phyloP scores from a whole-genome alignment of 2,888 invertebrate species.

The Apomyelois bistriatella region DNA sequence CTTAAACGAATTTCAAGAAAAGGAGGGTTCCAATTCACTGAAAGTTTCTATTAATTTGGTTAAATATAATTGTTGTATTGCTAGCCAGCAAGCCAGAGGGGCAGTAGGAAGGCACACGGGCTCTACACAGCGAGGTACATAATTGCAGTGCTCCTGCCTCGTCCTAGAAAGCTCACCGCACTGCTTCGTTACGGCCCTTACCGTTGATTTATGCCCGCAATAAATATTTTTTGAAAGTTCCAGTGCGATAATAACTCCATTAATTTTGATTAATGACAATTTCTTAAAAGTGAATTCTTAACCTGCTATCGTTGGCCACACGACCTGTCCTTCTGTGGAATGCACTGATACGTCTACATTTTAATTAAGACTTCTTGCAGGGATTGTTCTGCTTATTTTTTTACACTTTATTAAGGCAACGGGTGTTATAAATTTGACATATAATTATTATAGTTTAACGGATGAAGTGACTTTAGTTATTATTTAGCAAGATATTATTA shows the following conservation, averaged over 20 bases:
- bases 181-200: constrained; percentile 74
- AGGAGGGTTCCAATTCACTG: too few species aligned
- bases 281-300: constrained; percentile 75
- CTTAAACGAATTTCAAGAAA: too few species aligned
- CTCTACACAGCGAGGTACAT: constrained; percentile 19
- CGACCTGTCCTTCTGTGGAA: constrained; percentile 52
- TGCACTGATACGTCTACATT: constrained; percentile 54
- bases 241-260: constrained; percentile 79
- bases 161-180: constrained; percentile 71
- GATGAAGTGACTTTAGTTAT: too few species aligned
- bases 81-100: neutral
- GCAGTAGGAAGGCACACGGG: neutral
- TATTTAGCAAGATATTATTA: too few species aligned
- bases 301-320: constrained; percentile 40
- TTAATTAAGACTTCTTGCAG: constrained; percentile 64
- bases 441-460: too few species aligned
- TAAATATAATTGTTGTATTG: neutral
- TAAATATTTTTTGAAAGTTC: constrained; percentile 79
- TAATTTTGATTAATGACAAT: constrained; percentile 79
- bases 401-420: constrained; percentile 26
- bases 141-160: constrained; percentile 51
- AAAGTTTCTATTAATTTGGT: too few species aligned
- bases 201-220: constrained; percentile 73
- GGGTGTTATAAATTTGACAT: too few species aligned
- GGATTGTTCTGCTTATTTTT: constrained; percentile 61